Conservation (phyloP, 2,888 invertebrate species). For the Mesorhabditis belari region DNA sequence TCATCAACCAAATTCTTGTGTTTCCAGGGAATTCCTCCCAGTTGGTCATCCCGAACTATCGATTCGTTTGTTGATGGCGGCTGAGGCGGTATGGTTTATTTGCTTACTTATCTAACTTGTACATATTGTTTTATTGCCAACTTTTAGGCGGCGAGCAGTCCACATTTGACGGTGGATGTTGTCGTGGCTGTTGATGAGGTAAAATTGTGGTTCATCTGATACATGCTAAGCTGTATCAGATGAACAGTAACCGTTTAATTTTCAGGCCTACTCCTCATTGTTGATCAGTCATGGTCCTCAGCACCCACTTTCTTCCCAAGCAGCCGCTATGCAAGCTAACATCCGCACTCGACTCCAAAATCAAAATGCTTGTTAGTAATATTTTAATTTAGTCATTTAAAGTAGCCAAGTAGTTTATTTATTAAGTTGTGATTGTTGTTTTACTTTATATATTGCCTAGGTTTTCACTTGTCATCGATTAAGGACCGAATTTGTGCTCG, state of each 20-base stretch:
- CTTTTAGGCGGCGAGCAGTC: no score
- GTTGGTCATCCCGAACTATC: constrained; percentile 11
- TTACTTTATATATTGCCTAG: no score
- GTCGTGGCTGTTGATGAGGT: background rate
- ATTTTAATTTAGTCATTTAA: no score
- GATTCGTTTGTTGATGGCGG: constrained; percentile 2
- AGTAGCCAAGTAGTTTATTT: no score
- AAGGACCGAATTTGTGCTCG: no score
- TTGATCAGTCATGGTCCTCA: background rate
- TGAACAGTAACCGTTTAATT: no score
- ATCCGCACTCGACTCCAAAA: background rate
- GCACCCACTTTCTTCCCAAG: background rate
- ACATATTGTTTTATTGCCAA: no score
- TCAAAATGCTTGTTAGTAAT: background rate
- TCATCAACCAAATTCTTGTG: background rate
- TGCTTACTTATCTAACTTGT: constrained; percentile 4
- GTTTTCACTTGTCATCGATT: no score
- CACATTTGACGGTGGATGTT: no score
- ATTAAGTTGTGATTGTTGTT: no score
- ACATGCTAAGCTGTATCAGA: no score
- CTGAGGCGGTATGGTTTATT: constrained; percentile 2
- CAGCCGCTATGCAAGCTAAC: background rate
- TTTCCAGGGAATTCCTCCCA: constrained; percentile 9
- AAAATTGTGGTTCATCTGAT: background rate
- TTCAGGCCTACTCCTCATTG: background rate